Conservation (phyloP, 2,888 invertebrate genomes). For the Tenthredo notha region DNA sequence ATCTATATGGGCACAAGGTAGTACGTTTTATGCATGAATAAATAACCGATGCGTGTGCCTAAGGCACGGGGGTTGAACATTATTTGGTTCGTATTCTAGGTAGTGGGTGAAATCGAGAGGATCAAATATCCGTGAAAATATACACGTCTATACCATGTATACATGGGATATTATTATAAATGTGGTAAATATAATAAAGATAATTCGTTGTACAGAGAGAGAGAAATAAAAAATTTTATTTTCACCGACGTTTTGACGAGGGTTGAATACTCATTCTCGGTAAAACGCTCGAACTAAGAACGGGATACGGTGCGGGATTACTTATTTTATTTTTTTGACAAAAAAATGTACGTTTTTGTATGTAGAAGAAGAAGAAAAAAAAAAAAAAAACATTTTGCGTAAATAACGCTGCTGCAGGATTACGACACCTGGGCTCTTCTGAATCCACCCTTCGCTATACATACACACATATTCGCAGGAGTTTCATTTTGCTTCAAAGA, state of each 20-base stretch:
- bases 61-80: background rate
- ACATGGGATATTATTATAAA: too few relatives aligned
- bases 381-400: background rate
- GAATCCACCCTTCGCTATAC: background rate
- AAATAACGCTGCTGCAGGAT: background rate
- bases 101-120: background rate
- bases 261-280: background rate
- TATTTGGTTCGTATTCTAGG: background rate
- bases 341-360: background rate
- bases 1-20: background rate
- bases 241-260: background rate
- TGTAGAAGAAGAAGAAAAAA: background rate
- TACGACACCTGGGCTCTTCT: background rate
- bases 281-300: background rate
- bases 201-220: background rate
- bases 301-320: background rate
- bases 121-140: background rate
- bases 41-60: background rate
- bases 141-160: too few relatives aligned
- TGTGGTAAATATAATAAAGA: too few relatives aligned
- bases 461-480: background rate
- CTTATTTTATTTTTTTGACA: background rate
- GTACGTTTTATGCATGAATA: slow-evolving; percentile 25
- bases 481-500: slow-evolving; percentile 28
- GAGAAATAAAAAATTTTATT: background rate